These are phyloP conservation scores for Lepidurus arcticus DNA, from an alignment of 1,140 invertebrate species.

Conservation along the genomic window DNA sequence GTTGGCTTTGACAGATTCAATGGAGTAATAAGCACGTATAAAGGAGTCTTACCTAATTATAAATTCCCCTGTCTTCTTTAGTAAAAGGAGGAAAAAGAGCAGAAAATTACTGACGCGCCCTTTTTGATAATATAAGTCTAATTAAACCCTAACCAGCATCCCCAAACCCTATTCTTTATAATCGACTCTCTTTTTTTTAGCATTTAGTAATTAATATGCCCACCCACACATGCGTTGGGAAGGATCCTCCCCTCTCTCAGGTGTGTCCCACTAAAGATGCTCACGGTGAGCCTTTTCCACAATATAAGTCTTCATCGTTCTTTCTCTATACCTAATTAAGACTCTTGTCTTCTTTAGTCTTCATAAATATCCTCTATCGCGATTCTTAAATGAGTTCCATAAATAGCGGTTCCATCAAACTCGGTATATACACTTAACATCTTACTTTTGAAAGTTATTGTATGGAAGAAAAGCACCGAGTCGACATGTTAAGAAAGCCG, in stretches of 20 bases:
- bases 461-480: not conserved
- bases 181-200: not conserved
- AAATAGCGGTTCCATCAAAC: not conserved
- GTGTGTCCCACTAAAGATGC: constrained; percentile 9
- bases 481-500: no score
- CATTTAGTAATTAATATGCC: not conserved
- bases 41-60: not conserved
- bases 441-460: not conserved
- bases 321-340: not conserved
- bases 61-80: not conserved
- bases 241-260: not conserved
- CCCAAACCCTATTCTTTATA: not conserved
- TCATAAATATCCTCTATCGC: not conserved
- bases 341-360: not conserved
- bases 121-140: not conserved
- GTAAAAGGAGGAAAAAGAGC: not conserved
- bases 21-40: not conserved
- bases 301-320: not conserved
- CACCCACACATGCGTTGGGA: not conserved
- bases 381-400: not conserved
- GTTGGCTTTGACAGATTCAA: not conserved
- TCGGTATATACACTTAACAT: not conserved
- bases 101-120: constrained; percentile 4
- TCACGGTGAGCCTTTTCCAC: not conserved
- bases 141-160: not conserved